These are phyloP conservation scores for Drosophila meridiana DNA, from an alignment of 2,888 invertebrate species.

Conservation along the genomic window DNA sequence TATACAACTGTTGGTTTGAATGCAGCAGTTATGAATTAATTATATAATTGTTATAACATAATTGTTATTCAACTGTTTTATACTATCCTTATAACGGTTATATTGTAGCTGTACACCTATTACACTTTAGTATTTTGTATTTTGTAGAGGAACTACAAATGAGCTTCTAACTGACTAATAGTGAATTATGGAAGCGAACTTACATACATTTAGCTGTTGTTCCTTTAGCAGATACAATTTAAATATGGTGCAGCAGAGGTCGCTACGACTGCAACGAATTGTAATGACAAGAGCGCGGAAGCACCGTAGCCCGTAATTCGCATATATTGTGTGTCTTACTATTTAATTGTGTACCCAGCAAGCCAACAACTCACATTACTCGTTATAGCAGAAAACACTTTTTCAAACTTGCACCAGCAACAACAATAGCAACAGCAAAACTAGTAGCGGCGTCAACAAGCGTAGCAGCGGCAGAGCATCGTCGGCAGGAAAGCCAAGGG, in stretches of 20 bases:
- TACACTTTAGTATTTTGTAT: too few relatives aligned
- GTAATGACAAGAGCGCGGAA: constrained; percentile 4
- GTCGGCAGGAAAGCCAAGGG: constrained; percentile 23
- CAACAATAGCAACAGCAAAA: constrained; percentile 21
- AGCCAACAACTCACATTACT: constrained; percentile 78
- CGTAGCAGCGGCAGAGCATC: constrained; percentile 48
- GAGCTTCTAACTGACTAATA: too few relatives aligned
- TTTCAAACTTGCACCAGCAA: constrained; percentile 77
- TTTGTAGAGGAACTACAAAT: too few relatives aligned
- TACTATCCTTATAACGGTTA: too few relatives aligned
- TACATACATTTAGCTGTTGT: background rate
- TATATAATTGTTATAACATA: background rate
- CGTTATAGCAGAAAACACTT: constrained; percentile 83
- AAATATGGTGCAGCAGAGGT: background rate
- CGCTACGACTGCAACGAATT: background rate
- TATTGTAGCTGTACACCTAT: too few relatives aligned
- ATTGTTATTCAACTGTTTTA: background rate
- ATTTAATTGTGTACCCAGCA: constrained; percentile 53
- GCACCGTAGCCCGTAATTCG: constrained; percentile 1
- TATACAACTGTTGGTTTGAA: background rate
- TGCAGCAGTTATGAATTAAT: background rate
- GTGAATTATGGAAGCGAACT: background rate
- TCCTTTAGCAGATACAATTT: too few relatives aligned
- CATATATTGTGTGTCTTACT: constrained; percentile 34
- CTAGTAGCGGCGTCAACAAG: constrained; percentile 53